Evolutionary conservation across 2,797 vertebrate genomes (phyloP).

Genomic region (Anguilla pacifica): DNA sequence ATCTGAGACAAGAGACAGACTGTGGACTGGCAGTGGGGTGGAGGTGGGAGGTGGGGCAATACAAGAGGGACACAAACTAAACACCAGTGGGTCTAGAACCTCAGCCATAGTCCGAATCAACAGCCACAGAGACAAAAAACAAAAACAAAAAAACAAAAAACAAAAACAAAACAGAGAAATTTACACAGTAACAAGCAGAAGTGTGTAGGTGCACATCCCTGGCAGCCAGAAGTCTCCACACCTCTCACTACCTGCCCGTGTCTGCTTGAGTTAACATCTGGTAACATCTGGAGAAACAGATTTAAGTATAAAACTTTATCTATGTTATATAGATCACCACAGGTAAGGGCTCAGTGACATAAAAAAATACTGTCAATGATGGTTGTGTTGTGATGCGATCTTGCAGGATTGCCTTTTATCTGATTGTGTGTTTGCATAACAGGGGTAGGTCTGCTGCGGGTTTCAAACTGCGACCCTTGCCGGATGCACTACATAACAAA

Average conservation of each 20-base stretch:
- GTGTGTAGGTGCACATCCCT: neutral
- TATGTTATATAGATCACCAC: neutral
- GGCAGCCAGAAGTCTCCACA: neutral
- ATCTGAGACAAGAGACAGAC: conserved; percentile 77
- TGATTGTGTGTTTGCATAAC: neutral
- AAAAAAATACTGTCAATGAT: neutral
- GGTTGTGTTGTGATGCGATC: neutral
- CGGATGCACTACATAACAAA: neutral
- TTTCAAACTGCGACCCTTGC: neutral
- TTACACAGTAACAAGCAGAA: neutral
- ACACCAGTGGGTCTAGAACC: neutral
- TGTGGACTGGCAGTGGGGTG: conserved; percentile 39
- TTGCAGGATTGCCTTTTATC: neutral
- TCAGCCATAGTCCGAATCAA: neutral
- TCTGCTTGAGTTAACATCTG: neutral
- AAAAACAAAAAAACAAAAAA: neutral
- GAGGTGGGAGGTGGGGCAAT: conserved; percentile 23
- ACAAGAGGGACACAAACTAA: neutral
- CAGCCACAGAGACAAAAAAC: neutral
- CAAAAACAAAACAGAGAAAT: neutral
- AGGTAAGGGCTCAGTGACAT: neutral
- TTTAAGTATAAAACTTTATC: neutral
- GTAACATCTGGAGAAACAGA: neutral
- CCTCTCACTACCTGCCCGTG: neutral
- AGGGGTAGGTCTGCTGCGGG: neutral